These are phyloP conservation scores for Cydia strobilella DNA, from an alignment of 1,140 invertebrate genomes.

Conservation along the genomic window DNA sequence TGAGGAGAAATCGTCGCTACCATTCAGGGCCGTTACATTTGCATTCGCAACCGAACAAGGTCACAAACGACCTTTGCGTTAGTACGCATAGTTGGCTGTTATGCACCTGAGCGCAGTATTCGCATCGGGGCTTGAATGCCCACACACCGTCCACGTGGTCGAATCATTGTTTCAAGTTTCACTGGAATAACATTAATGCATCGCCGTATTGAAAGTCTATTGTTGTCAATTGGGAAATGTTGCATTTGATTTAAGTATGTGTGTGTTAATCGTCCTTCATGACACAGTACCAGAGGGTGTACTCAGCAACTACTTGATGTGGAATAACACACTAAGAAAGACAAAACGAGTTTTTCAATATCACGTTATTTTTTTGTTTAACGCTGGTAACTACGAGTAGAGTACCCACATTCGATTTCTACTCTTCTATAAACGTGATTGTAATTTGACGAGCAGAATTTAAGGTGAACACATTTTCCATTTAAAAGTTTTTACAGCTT, in stretches of 20 bases:
- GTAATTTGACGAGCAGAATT: neutral
- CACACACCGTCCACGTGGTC: constrained; percentile 19
- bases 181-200: constrained; percentile 26
- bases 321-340: neutral
- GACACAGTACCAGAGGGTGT: neutral
- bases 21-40: constrained; percentile 41
- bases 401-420: neutral
- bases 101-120: neutral
- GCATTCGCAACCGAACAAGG: neutral
- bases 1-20: constrained; percentile 58
- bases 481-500: too few relatives aligned
- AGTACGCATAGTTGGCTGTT: neutral
- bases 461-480: too few relatives aligned
- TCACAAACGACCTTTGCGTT: neutral
- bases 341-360: constrained; percentile 5
- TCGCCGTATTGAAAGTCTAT: constrained; percentile 4
- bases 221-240: constrained; percentile 3
- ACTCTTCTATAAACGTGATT: neutral
- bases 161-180: constrained; percentile 27
- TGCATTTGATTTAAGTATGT: neutral
- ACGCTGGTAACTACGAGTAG: neutral
- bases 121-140: neutral
- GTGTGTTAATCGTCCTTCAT: neutral
- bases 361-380: constrained; percentile 11
- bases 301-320: neutral